phyloP scores from a whole-genome alignment of 2,113 vertebrate species.

The Probosciger aterrimus region DNA sequence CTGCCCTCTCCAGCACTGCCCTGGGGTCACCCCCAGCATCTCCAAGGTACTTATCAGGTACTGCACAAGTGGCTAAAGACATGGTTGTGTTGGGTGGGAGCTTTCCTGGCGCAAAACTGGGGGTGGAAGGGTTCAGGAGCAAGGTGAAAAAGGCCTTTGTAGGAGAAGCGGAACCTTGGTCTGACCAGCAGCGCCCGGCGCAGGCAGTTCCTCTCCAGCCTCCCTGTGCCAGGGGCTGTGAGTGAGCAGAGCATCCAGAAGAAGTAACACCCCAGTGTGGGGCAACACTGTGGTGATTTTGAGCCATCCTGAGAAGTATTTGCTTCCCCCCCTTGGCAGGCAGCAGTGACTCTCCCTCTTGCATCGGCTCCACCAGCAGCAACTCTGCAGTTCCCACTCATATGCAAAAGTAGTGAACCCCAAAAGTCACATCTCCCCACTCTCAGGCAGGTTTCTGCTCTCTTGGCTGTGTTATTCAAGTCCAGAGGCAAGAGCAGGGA shows the following conservation, averaged over 20 bases:
- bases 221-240: neutral
- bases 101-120: neutral
- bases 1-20: neutral
- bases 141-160: rapidly evolving
- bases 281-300: neutral
- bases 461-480: neutral
- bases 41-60: neutral
- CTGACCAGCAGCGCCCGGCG: rapidly evolving
- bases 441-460: neutral
- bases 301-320: neutral
- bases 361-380: rapidly evolving
- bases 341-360: neutral
- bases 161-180: neutral
- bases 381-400: neutral
- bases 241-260: neutral
- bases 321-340: neutral
- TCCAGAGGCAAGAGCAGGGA: neutral
- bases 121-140: neutral
- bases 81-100: neutral
- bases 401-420: neutral
- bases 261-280: neutral
- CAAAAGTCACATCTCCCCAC: neutral
- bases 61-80: neutral
- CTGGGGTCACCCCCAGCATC: neutral
- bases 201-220: neutral